Conservation (phyloP, 1,140 invertebrate species). For the Listronotus oregonensis region DNA sequence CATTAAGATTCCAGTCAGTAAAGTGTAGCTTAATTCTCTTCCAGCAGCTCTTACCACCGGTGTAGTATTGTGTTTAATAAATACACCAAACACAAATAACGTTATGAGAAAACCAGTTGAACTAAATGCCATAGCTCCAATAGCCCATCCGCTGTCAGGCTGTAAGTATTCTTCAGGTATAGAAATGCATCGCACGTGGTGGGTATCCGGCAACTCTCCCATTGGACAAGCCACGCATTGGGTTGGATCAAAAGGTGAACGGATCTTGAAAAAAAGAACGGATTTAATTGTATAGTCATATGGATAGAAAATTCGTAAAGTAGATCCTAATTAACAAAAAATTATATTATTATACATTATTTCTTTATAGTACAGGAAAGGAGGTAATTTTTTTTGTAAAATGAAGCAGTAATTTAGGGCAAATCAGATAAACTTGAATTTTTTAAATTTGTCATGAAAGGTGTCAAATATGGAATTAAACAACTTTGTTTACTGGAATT, state of each 20-base stretch:
- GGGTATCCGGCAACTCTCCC: constrained; percentile 79
- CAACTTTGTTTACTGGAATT: no score
- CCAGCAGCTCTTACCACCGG: constrained; percentile 90
- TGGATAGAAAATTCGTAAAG: no score
- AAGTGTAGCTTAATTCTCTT: constrained; percentile 84
- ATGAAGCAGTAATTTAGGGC: no score
- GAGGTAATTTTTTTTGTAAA: no score
- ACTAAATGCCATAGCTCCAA: constrained; percentile 84
- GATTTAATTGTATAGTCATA: no score
- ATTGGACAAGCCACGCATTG: constrained; percentile 80
- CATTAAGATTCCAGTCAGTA: constrained; percentile 85
- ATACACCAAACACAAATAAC: constrained; percentile 69
- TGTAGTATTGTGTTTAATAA: constrained; percentile 75
- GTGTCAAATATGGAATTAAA: no score
- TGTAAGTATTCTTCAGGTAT: constrained; percentile 86
- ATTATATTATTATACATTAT: no score
- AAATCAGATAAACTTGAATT: no score
- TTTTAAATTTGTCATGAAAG: no score
- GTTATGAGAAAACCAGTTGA: constrained; percentile 79
- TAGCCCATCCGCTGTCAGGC: constrained; percentile 82
- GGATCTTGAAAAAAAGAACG: constrained; percentile 66
- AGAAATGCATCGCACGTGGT: constrained; percentile 73
- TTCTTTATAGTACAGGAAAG: no score
- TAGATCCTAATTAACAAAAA: no score
- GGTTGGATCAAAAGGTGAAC: constrained; percentile 77